These are phyloP conservation scores for Poecilia picta DNA, from an alignment of 2,797 vertebrate species.

Conservation along the genomic window DNA sequence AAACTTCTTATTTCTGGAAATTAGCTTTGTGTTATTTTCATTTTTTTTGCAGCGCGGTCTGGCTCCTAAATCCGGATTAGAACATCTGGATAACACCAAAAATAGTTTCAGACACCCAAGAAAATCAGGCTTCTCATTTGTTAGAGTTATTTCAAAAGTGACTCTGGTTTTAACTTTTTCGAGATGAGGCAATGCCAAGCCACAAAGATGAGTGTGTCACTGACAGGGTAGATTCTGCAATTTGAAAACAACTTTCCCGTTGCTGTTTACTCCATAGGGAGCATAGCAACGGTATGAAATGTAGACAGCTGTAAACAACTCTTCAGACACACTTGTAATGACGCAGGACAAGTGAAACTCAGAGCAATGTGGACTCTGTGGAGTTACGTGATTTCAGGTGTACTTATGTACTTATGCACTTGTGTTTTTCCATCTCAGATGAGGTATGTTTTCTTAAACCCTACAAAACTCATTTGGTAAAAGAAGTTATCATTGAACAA, in stretches of 20 bases:
- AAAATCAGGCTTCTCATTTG: not conserved
- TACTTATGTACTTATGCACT: not conserved
- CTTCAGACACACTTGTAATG: slow-evolving; percentile 4
- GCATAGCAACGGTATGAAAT: slow-evolving; percentile 31
- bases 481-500: slow-evolving; percentile 43
- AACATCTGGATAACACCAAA: not conserved
- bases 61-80: not conserved
- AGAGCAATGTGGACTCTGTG: not conserved
- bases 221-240: slow-evolving; percentile 22
- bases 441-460: slow-evolving; percentile 31
- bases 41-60: slow-evolving; percentile 1
- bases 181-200: slow-evolving; percentile 7
- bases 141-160: slow-evolving; percentile 1
- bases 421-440: slow-evolving; percentile 7
- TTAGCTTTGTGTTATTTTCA: not conserved
- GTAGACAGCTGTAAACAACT: slow-evolving; percentile 34
- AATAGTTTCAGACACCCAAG: not conserved
- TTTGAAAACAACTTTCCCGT: slow-evolving; percentile 26
- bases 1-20: not conserved
- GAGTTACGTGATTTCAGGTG: not conserved
- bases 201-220: slow-evolving; percentile 5
- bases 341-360: not conserved
- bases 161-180: not conserved
- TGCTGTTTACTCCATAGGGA: slow-evolving; percentile 24
- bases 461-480: slow-evolving; percentile 42